Conservation (phyloP, 53 echinoderm and acorn worm species). For the Pentamera pediparva region DNA sequence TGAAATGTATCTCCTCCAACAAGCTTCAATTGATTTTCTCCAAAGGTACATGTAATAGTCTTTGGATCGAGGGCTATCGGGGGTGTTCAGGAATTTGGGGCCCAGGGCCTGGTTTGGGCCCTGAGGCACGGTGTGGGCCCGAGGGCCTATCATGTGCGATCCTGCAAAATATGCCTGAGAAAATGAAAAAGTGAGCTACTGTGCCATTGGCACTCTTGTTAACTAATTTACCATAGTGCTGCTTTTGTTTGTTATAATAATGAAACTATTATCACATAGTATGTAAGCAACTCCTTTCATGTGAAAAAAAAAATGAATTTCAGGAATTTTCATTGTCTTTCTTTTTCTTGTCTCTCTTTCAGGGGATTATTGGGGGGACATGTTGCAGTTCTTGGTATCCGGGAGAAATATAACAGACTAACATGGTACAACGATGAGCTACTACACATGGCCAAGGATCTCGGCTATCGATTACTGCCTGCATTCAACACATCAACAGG, state of each 20-base stretch:
- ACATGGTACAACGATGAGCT: slow-evolving; percentile 84
- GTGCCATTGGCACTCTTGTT: too few species aligned
- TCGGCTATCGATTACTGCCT: slow-evolving; percentile 79
- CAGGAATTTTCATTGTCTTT: neutral
- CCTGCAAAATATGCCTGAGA: too few species aligned
- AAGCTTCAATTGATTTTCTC: too few species aligned
- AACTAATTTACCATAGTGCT: neutral
- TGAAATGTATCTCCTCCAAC: too few species aligned
- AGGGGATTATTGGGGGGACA: slow-evolving; percentile 96
- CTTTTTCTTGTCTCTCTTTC: neutral
- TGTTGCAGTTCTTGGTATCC: slow-evolving; percentile 58
- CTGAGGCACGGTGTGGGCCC: too few species aligned
- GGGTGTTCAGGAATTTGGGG: too few species aligned
- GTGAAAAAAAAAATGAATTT: neutral
- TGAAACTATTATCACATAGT: neutral
- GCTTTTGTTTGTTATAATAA: neutral
- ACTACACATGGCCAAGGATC: slow-evolving; percentile 75
- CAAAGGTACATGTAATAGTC: too few species aligned
- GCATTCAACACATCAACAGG: slow-evolving; percentile 97
- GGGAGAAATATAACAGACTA: slow-evolving; percentile 55
- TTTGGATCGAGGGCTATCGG: too few species aligned
- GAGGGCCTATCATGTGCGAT: too few species aligned
- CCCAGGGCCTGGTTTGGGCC: too few species aligned
- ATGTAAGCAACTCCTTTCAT: too few species aligned
- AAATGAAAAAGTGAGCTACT: too few species aligned